Evolutionary conservation across 2,113 vertebrate species (phyloP).

Genomic region (Collichthys lucidus): DNA sequence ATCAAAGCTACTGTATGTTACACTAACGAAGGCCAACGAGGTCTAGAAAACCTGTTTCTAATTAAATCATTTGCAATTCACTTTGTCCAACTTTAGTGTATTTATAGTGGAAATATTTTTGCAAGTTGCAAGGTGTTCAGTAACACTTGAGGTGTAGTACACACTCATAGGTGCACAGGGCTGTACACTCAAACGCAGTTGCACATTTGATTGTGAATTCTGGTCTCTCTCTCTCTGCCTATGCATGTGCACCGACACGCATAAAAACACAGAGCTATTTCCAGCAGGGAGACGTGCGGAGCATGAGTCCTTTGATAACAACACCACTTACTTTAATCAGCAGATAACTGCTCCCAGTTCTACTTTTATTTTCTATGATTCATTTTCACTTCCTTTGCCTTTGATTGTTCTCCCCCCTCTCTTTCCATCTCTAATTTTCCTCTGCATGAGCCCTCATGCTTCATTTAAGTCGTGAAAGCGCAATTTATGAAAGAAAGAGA

Average conservation of each 20-base stretch:
- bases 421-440: constrained; percentile 11
- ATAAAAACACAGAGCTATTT: constrained; percentile 39
- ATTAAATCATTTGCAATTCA: constrained; percentile 12
- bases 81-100: neutral
- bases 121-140: neutral
- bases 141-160: neutral
- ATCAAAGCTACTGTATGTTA: neutral
- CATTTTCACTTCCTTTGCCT: constrained; percentile 33
- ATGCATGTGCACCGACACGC: constrained; percentile 18
- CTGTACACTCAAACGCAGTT: neutral
- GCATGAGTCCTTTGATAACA: constrained; percentile 68
- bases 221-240: constrained; percentile 15
- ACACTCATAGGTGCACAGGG: neutral
- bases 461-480: constrained; percentile 30
- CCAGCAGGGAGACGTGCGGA: constrained; percentile 27
- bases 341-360: constrained; percentile 66
- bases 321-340: constrained; percentile 67
- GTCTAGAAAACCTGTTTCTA: neutral
- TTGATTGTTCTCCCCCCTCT: neutral
- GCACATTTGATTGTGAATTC: constrained; percentile 9
- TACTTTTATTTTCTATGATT: constrained; percentile 26
- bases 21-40: neutral
- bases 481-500: constrained; percentile 13
- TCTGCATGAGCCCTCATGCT: constrained; percentile 22
- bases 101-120: neutral